Evolutionary conservation across 2,113 vertebrate genomes (phyloP), one percentile per base, ranked within the genome.

Genomic region (Benitochromis conjunctus): DNA sequence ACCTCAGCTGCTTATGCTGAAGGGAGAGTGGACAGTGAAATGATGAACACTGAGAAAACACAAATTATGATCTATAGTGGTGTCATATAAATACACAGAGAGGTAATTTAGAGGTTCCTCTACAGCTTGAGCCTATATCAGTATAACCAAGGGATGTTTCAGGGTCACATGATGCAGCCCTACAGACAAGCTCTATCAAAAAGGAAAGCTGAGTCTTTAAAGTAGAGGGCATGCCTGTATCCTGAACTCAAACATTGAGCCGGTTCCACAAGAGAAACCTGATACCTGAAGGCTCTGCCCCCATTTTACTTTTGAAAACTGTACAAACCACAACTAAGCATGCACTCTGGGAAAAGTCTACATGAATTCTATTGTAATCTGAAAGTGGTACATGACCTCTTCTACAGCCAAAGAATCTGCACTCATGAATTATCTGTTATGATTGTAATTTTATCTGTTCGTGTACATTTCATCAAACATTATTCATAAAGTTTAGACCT

Each of bases 351-450:
- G 36, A 16, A 5, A 18, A 10, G 4, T 13, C 26, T 3, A n/a
- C 5, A 53, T 76, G 0, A 76, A 76, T 76, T 13, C 4, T 31
- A n/a, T 76, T 76, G 71, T 1, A 51, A 4, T 53, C 9, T 31
- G 3, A 76, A 76, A 34, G 18, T 53, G 26, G 18, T n/a, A 10
- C 13, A 48, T 19, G n/a, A 19, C 19, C 4, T 53, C 18, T 53
- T 53, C 16, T 19, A 4, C 51, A 19, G n/a, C 8, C 53, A 54
- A 54, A n/a, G 4, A 54, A 54, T 54, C 19, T 54, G 26, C 46
- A 76, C 0, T 76, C 46, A n/a, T 0, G 46, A 53, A 8, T 51
- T 0, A 53, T 53, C 4, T 76, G 16, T 76, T 34, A 10, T n/a
- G 9, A 34, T 34, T 53, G 46, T 19, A 53, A 76, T 76, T 76